Conservation (phyloP, 2,797 vertebrate species). For the Onychomys arenicola region DNA sequence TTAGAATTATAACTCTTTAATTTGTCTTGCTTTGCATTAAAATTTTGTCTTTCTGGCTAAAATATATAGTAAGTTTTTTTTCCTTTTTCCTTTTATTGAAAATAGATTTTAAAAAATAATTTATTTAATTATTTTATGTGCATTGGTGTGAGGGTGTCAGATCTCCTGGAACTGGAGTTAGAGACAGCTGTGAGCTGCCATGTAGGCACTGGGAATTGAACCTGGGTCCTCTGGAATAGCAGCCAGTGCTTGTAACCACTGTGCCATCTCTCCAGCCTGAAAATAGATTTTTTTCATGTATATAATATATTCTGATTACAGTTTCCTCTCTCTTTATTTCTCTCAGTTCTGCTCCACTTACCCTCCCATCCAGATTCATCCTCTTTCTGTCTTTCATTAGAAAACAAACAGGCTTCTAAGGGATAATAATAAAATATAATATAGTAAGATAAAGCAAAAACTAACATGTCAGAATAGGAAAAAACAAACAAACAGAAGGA, state of each 20-base stretch:
- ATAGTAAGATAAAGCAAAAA: background rate
- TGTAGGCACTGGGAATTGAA: no score
- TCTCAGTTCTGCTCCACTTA: background rate
- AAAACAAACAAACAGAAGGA: background rate
- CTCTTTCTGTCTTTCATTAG: background rate
- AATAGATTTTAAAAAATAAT: background rate
- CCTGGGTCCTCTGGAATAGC: no score
- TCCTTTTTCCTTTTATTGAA: background rate
- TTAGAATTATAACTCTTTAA: background rate
- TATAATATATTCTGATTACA: no score
- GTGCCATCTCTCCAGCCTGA: no score
- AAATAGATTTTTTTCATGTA: background rate
- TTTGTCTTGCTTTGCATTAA: background rate
- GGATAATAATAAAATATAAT: background rate
- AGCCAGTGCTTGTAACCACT: no score
- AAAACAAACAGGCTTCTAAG: background rate
- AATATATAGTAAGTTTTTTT: background rate
- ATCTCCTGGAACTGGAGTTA: no score
- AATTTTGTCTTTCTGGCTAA: background rate
- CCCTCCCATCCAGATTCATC: background rate
- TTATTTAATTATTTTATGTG: no score
- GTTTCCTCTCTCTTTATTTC: background rate
- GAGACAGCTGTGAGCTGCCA: no score
- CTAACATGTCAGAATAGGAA: background rate
- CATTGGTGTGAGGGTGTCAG: no score